A percentile compares a stretch with the other conserved stretches of the same genome.
phyloP scores from a whole-genome alignment of 2,113 vertebrate species.

The Sterrhoptilus dennistouni region DNA sequence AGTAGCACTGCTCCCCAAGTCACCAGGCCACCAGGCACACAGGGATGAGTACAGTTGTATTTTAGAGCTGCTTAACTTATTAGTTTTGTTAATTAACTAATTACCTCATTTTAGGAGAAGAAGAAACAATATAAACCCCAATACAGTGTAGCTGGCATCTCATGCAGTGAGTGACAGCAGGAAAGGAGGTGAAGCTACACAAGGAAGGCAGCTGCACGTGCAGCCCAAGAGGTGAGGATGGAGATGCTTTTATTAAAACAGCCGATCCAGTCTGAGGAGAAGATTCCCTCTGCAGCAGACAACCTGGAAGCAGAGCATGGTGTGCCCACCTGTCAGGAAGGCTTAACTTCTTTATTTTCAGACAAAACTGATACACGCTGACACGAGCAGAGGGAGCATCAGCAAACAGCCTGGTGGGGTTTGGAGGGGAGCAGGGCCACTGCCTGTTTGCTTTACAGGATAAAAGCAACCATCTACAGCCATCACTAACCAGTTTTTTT shows the following conservation, averaged over 20 bases:
- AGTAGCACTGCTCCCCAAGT: rapidly evolving
- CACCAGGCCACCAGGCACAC: background rate
- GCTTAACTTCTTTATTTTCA: background rate
- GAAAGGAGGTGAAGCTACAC: background rate
- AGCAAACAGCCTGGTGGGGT: background rate
- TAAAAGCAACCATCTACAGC: background rate
- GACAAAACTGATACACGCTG: background rate
- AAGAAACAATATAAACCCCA: background rate
- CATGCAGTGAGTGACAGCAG: background rate
- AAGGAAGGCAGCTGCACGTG: rapidly evolving
- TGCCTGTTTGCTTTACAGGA: background rate
- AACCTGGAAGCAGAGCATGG: background rate
- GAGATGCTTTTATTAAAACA: background rate
- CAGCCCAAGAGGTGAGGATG: background rate
- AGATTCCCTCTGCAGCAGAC: background rate
- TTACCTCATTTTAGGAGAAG: background rate
- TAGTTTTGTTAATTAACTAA: background rate
- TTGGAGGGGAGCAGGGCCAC: background rate
- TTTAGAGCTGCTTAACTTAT: background rate
- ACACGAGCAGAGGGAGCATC: background rate
- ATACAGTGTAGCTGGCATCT: background rate
- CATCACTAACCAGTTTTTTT: background rate
- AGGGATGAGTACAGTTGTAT: rapidly evolving
- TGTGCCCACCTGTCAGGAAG: background rate
- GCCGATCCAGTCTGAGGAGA: background rate